Conservation (phyloP, 2,888 invertebrate species). For the Euproctis similis region DNA sequence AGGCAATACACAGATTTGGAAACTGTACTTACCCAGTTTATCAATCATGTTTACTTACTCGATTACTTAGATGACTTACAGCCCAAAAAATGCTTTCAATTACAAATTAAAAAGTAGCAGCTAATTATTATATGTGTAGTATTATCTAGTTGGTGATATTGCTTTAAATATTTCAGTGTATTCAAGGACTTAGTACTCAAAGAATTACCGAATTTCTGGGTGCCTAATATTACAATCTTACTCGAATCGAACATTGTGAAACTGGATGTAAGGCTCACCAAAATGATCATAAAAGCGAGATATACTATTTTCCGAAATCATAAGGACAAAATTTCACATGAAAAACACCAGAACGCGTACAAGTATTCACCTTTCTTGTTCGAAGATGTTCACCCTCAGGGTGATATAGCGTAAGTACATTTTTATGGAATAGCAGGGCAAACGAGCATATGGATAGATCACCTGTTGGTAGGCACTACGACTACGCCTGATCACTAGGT, state of each 20-base stretch:
- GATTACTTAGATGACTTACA: no score
- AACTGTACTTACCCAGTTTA: no score
- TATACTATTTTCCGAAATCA: conserved; percentile 42
- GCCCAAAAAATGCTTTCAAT: no score
- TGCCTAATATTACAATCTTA: conserved; percentile 32
- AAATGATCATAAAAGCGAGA: conserved; percentile 37
- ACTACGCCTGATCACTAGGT: no score
- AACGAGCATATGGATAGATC: no score
- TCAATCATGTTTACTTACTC: no score
- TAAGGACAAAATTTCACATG: conserved; percentile 26
- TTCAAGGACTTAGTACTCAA: conserved; percentile 31
- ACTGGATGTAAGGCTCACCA: conserved; percentile 33
- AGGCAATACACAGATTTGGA: no score
- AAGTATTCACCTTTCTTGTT: conserved; percentile 44
- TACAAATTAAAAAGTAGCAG: no score
- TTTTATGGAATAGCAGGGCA: no score
- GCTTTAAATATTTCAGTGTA: conserved; percentile 26
- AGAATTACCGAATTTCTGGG: conserved; percentile 28
- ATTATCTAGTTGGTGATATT: no score
- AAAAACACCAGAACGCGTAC: conserved; percentile 16
- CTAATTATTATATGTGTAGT: no score
- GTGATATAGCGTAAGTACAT: conserved; percentile 45
- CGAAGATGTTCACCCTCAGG: conserved; percentile 34
- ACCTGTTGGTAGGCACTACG: no score
- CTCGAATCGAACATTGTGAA: conserved; percentile 37